These are phyloP conservation scores for Engraulis encrasicolus DNA, from an alignment of 2,113 vertebrate species.

Conservation along the genomic window DNA sequence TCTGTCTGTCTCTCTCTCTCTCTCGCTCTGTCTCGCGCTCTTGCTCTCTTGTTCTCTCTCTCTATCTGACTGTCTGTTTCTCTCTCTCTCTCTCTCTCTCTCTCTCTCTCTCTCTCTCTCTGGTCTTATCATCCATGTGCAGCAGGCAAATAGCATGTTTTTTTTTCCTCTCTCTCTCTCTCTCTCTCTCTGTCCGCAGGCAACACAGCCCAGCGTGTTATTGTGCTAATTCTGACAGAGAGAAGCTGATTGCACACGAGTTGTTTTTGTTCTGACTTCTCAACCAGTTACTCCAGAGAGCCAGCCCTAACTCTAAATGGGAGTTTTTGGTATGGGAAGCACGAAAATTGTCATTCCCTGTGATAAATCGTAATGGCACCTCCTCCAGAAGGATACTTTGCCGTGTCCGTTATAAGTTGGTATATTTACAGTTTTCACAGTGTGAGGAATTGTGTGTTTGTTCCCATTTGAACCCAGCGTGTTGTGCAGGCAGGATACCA, in stretches of 20 bases:
- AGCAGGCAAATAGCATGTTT: slow-evolving; percentile 49
- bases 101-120: slow-evolving; percentile 19
- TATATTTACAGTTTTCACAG: not conserved
- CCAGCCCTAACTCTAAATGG: not conserved
- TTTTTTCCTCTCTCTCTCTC: slow-evolving; percentile 39
- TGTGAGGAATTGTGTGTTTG: slow-evolving; percentile 42
- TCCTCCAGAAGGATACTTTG: not conserved
- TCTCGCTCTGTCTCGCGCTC: not conserved
- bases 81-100: not conserved
- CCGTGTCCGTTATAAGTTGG: not conserved
- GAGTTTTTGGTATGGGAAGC: not conserved
- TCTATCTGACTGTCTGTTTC: not conserved
- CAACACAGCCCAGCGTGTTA: slow-evolving; percentile 32
- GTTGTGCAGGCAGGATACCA: slow-evolving; percentile 31
- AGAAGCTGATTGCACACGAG: slow-evolving; percentile 25
- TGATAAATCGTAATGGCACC: not conserved
- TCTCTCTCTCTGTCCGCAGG: slow-evolving; percentile 30
- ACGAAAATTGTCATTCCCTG: not conserved
- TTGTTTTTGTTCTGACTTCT: not conserved
- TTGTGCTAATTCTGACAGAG: slow-evolving; percentile 36
- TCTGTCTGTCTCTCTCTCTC: slow-evolving; percentile 19
- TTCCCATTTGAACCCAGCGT: slow-evolving; percentile 38
- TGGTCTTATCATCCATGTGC: slow-evolving; percentile 49
- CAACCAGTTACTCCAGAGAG: not conserved
- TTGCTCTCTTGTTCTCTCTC: slow-evolving; percentile 15